phyloP scores from a whole-genome alignment of 2,888 invertebrate genomes.

The Omphaloscelis lunosa region DNA sequence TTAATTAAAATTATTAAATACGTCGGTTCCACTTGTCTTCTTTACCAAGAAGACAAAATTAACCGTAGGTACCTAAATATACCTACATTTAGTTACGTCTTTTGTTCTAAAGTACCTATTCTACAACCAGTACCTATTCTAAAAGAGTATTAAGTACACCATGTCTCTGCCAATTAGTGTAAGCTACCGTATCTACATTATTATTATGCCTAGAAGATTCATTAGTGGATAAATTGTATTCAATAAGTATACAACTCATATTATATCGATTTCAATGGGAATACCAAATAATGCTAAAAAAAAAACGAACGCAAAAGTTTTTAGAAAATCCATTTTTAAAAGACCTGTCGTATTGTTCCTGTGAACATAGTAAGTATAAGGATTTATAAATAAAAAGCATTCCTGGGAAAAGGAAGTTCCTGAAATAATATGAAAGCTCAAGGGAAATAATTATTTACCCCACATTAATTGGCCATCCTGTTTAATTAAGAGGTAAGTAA shows the following conservation, averaged over 20 bases:
- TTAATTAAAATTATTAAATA: background rate
- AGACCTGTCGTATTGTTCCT: background rate
- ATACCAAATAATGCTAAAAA: background rate
- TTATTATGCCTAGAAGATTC: background rate
- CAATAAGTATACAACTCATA: background rate
- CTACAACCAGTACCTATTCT: too few species aligned
- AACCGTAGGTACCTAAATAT: background rate
- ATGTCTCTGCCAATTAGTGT: background rate
- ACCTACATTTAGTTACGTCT: background rate
- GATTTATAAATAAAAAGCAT: background rate
- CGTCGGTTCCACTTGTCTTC: background rate
- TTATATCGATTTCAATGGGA: background rate
- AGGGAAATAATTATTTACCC: constrained; percentile 12
- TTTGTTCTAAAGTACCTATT: background rate
- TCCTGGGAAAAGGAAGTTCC: background rate
- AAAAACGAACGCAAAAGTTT: background rate
- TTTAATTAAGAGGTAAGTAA: constrained; percentile 22
- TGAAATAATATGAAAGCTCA: background rate
- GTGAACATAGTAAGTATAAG: background rate
- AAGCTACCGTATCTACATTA: background rate
- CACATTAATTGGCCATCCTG: constrained; percentile 3
- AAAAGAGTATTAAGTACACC: too few species aligned
- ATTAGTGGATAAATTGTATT: background rate
- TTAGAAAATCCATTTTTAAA: background rate
- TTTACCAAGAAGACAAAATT: background rate